These are phyloP conservation scores for Dolichomitus sp. DNA, from an alignment of 2,888 invertebrate genomes.

Conservation along the genomic window DNA sequence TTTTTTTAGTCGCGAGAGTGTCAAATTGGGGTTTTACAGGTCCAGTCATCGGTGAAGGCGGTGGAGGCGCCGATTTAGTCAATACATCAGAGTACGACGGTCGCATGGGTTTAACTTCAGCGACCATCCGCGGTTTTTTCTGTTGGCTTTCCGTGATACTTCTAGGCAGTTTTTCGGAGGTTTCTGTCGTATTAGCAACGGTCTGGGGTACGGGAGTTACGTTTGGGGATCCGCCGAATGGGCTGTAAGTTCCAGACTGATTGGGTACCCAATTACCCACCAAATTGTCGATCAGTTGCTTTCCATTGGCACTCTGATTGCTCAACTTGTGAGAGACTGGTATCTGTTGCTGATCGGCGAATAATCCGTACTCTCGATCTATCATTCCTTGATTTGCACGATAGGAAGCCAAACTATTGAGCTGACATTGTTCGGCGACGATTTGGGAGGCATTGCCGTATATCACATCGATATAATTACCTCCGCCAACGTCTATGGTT, in stretches of 20 bases:
- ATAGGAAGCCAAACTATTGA: constrained; percentile 77
- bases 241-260: constrained; percentile 91
- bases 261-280: constrained; percentile 92
- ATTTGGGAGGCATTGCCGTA: constrained; percentile 83
- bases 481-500: constrained; percentile 85
- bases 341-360: constrained; percentile 77
- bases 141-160: constrained; percentile 64
- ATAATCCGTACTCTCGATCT: constrained; percentile 84
- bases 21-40: constrained; percentile 58
- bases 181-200: constrained; percentile 73
- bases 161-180: constrained; percentile 78
- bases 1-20: constrained; percentile 75
- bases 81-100: constrained; percentile 95
- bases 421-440: constrained; percentile 82
- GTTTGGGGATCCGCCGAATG: constrained; percentile 88
- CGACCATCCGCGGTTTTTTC: constrained; percentile 91
- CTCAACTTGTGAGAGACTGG: constrained; percentile 69
- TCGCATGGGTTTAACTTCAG: constrained; percentile 95
- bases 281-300: constrained; percentile 90
- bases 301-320: constrained; percentile 80
- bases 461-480: constrained; percentile 85
- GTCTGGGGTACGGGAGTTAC: constrained; percentile 80
- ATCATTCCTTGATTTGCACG: constrained; percentile 75
- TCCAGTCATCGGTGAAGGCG: constrained; percentile 79
- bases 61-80: constrained; percentile 89